Evolutionary conservation across 2,113 vertebrate genomes (phyloP), one percentile per base, ranked within the genome.

Genomic region (Carettochelys insculpta): DNA sequence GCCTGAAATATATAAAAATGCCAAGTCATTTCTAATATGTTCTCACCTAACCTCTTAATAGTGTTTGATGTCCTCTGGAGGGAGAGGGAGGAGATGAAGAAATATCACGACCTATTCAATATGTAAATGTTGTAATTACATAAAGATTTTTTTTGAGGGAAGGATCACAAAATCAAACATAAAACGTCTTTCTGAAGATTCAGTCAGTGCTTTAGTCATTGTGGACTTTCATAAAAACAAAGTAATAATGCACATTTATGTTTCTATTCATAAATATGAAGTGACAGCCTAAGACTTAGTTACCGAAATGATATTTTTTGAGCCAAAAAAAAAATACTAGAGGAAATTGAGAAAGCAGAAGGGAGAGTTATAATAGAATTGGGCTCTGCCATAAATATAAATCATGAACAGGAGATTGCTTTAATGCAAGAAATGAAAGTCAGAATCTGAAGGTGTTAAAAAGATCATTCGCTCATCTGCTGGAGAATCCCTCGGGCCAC

Each of bases 261-360:
- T 93, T 93, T 87, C 65, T 11, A 61, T 68, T 96, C 24, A 19
- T 91, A 96, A 96, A 96, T 94, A 82, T 34, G 29, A 97, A 96
- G 85, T 93, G 94, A 92, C 86, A 95, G 94, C 61, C 92, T 83
- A 22, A 77, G 95, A 87, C 89, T 95, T 88, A 80, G 85, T 47
- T 87, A 48, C 91, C 54, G 79, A 92, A 95, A 93, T 82, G 8
- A n/a, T 85, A 92, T 95, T 95, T n/a, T 90, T 41, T 75, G 71
- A 82, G 79, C 94, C 41, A 51, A 52, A 90, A 90, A 95, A 94
- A 93, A 89, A 90, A 92, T 78, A 88, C 61, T 65, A 68, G 88
- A 90, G 93, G 77, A 96, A 96, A 92, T 58, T 86, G 94, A 91
- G 89, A 94, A 84, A 83, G 77, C 61, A 51, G 80, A 73, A 83